A percentile compares a stretch with the other conserved stretches of the same genome.
Conservation (phyloP, 2,888 invertebrate species). For the Lasius fuliginosus region DNA sequence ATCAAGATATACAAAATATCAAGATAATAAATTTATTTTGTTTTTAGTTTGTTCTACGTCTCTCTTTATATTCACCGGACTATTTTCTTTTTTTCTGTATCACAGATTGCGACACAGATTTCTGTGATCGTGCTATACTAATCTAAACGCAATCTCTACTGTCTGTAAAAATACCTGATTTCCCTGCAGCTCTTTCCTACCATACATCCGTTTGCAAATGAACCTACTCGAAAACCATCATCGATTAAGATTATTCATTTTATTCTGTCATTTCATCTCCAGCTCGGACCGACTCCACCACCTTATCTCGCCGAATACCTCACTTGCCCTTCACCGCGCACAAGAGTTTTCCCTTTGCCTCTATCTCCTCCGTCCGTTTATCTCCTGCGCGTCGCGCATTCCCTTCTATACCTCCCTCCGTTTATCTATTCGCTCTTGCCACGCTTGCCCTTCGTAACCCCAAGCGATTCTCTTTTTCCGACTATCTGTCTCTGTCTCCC, state of each 20-base stretch:
- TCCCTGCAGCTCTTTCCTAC: not conserved
- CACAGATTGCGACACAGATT: not conserved
- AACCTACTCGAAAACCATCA: slow-evolving; percentile 5
- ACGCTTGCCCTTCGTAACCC: slow-evolving; percentile 51
- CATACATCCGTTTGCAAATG: not conserved
- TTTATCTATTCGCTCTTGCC: slow-evolving; percentile 40
- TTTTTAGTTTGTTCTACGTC: not conserved
- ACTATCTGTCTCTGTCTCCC: slow-evolving; percentile 49
- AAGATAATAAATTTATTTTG: not conserved
- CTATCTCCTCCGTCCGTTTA: slow-evolving; percentile 46
- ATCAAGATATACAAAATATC: not conserved
- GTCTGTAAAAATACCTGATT: slow-evolving; percentile 6
- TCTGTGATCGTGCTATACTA: not conserved
- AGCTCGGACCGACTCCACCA: slow-evolving; percentile 30
- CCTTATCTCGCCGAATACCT: slow-evolving; percentile 43
- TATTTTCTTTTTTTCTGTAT: no score
- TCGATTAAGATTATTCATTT: slow-evolving; percentile 44
- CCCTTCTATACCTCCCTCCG: slow-evolving; percentile 26
- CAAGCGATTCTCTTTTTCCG: slow-evolving; percentile 51
- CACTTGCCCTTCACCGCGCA: slow-evolving; percentile 22
- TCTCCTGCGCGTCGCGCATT: slow-evolving; percentile 44
- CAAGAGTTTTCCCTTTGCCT: slow-evolving; percentile 31
- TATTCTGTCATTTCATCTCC: slow-evolving; percentile 51
- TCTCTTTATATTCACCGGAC: not conserved
- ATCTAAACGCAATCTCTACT: not conserved